Conservation (phyloP, 2,113 vertebrate genomes). For the Chlorodrepanis virens region DNA sequence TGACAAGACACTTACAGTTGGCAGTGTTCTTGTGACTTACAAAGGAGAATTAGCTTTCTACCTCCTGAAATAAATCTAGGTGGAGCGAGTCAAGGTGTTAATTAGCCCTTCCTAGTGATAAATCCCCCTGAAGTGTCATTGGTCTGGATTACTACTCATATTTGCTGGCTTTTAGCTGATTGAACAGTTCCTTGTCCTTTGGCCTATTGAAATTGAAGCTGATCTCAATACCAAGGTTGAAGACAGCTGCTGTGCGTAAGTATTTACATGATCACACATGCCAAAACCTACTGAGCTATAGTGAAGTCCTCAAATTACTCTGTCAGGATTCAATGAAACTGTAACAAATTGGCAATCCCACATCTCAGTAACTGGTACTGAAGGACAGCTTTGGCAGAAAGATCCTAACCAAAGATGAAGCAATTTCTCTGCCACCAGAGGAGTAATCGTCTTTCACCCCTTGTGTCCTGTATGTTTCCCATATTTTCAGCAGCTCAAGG, state of each 20-base stretch:
- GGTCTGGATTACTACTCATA: background rate
- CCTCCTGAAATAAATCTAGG: background rate
- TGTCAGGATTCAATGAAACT: background rate
- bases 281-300: background rate
- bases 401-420: background rate
- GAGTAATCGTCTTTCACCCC: background rate
- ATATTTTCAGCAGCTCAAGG: background rate
- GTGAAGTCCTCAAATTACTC: background rate
- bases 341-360: background rate
- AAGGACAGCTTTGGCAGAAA: background rate
- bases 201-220: background rate
- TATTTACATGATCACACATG: background rate
- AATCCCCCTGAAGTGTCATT: background rate
- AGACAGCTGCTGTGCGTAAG: background rate
- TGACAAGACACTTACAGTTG: background rate
- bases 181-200: background rate
- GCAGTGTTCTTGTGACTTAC: background rate
- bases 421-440: background rate
- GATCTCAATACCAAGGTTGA: background rate
- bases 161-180: background rate
- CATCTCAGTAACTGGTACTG: background rate
- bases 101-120: background rate
- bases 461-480: accelerated
- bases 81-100: background rate
- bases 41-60: background rate